A percentile compares a stretch with the other conserved stretches of the same genome.
These are phyloP conservation scores for Procambarus clarkii DNA, from an alignment of 1,140 invertebrate genomes.

Conservation along the genomic window DNA sequence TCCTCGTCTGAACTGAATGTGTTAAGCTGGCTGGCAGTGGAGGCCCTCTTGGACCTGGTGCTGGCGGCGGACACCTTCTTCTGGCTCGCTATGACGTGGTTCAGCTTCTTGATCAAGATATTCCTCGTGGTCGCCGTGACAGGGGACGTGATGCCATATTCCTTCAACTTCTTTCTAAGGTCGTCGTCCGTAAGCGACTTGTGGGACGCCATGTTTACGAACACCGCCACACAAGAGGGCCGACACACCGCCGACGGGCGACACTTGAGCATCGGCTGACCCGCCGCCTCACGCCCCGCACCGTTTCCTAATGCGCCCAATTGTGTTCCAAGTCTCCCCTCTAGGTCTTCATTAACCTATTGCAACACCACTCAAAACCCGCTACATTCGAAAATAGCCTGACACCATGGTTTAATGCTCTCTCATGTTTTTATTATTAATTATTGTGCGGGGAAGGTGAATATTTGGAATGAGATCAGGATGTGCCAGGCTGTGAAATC, in stretches of 20 bases:
- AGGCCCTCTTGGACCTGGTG: slow-evolving; percentile 1
- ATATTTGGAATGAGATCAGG: too few species aligned
- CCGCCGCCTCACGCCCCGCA: too few species aligned
- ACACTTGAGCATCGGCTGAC: neutral
- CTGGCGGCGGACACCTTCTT: slow-evolving; percentile 27
- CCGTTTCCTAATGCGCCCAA: too few species aligned
- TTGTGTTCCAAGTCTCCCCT: neutral
- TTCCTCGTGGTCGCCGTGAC: slow-evolving; percentile 55
- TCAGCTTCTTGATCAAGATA: slow-evolving; percentile 63
- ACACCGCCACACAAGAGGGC: neutral
- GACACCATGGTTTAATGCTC: too few species aligned
- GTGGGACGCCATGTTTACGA: slow-evolving; percentile 66
- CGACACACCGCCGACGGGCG: neutral
- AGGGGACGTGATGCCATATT: slow-evolving; percentile 53
- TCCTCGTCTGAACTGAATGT: slow-evolving; percentile 64
- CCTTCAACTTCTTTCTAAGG: slow-evolving; percentile 38
- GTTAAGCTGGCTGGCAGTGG: slow-evolving; percentile 30
- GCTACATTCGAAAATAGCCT: neutral
- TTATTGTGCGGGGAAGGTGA: too few species aligned
- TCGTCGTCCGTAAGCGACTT: slow-evolving; percentile 54
- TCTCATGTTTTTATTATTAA: too few species aligned
- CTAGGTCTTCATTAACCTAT: neutral
- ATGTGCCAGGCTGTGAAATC: too few species aligned
- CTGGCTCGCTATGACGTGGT: slow-evolving; percentile 49
- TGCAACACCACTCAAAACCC: neutral